Evolutionary conservation across 2,888 invertebrate species (phyloP).

Genomic region (Nematopogon swammerdamellus): DNA sequence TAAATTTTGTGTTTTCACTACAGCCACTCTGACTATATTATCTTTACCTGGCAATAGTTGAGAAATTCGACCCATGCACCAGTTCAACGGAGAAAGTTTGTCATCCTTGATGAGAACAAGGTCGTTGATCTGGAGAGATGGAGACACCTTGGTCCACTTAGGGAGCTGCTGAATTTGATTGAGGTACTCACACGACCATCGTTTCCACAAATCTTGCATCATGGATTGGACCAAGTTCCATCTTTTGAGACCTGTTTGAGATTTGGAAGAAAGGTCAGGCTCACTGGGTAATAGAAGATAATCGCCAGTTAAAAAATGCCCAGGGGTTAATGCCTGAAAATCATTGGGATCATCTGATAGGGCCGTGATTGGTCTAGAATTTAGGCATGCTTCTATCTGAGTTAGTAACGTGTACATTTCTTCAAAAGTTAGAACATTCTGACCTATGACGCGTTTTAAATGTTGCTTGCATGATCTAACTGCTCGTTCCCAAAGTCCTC

Average conservation of each 20-base stretch:
- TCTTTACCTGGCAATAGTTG: too few relatives aligned
- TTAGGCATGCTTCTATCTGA: constrained; percentile 15
- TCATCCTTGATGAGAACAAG: not conserved
- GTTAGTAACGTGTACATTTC: constrained; percentile 13
- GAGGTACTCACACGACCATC: constrained; percentile 16
- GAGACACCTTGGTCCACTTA: not conserved
- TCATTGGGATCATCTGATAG: constrained; percentile 13
- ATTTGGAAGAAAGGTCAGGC: constrained; percentile 1
- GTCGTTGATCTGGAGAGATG: not conserved
- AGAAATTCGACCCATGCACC: too few relatives aligned
- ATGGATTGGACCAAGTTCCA: constrained; percentile 15
- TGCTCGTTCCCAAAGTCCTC: constrained; percentile 13
- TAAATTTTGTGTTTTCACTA: too few relatives aligned
- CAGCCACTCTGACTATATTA: too few relatives aligned
- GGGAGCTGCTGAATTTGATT: constrained; percentile 3
- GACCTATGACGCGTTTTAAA: constrained; percentile 13
- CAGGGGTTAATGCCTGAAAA: constrained; percentile 14
- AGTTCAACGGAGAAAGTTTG: not conserved
- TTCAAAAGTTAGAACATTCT: constrained; percentile 14
- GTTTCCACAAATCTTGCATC: constrained; percentile 13
- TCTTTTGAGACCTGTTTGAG: constrained; percentile 4
- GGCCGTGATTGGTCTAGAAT: constrained; percentile 13
- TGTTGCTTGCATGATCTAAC: constrained; percentile 12
- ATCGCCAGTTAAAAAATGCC: constrained; percentile 13
- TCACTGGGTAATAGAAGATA: constrained; percentile 9